phyloP scores from a whole-genome alignment of 2,797 vertebrate species.

The Microhierax caerulescens region DNA sequence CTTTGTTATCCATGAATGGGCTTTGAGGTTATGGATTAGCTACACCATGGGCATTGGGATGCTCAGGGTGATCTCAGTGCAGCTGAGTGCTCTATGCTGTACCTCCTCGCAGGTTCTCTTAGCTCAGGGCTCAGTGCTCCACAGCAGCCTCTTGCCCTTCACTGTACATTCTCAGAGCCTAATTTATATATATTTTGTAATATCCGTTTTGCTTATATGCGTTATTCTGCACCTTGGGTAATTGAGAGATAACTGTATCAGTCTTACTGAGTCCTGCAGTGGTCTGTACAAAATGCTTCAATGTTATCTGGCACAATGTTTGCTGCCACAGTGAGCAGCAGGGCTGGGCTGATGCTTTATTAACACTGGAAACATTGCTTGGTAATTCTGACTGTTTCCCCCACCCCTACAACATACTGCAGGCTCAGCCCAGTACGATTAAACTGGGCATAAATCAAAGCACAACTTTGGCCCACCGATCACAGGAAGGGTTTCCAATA shows the following conservation, averaged over 20 bases:
- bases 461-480: not conserved
- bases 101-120: not conserved
- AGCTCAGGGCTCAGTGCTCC: not conserved
- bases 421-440: not conserved
- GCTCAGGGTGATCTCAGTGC: not conserved
- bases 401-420: rapidly evolving
- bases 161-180: not conserved
- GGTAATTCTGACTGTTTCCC: not conserved
- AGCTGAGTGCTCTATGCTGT: not conserved
- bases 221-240: not conserved
- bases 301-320: not conserved
- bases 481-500: not conserved
- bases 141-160: not conserved
- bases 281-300: rapidly evolving
- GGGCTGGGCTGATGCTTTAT: not conserved
- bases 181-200: not conserved
- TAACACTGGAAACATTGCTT: not conserved
- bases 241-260: not conserved
- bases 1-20: not conserved
- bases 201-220: not conserved
- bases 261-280: rapidly evolving
- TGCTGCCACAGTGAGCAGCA: rapidly evolving
- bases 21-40: not conserved
- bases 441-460: not conserved
- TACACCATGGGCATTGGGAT: rapidly evolving